A percentile compares a stretch with the other conserved stretches of the same genome.
These are phyloP conservation scores for Branchellion lobata DNA, from an alignment of 2,888 invertebrate species.

Conservation along the genomic window DNA sequence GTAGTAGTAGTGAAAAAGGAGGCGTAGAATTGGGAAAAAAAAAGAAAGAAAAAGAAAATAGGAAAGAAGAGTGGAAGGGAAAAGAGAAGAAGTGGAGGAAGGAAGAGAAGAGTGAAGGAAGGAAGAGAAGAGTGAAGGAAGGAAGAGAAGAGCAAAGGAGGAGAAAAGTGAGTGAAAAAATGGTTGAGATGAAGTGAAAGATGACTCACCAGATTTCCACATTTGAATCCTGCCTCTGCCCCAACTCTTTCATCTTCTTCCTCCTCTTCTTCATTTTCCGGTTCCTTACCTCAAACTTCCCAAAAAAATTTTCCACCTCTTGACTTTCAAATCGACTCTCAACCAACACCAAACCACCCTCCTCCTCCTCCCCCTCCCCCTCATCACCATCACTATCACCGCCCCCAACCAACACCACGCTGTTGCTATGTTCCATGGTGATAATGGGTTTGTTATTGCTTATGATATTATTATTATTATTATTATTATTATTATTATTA, in stretches of 20 bases:
- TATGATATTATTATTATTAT: not conserved
- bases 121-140: too few relatives aligned
- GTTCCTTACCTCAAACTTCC: slow-evolving; percentile 5
- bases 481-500: not conserved
- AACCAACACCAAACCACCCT: not conserved
- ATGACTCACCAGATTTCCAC: not conserved
- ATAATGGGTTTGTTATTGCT: not conserved
- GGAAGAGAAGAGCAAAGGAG: too few relatives aligned
- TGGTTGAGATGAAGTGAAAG: too few relatives aligned
- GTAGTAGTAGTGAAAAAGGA: slow-evolving; percentile 11
- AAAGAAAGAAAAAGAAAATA: too few relatives aligned
- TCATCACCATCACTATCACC: not conserved
- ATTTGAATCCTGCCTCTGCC: not conserved
- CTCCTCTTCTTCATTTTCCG: slow-evolving; percentile 7
- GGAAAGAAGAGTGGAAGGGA: too few relatives aligned
- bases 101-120: too few relatives aligned
- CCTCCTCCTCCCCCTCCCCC: not conserved
- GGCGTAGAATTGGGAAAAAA: not conserved
- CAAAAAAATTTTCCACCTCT: slow-evolving; percentile 10
- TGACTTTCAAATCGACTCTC: not conserved
- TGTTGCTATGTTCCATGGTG: not conserved
- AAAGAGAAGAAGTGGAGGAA: too few relatives aligned
- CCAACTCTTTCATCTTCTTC: not conserved
- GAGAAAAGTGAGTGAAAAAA: too few relatives aligned
- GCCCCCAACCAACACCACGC: not conserved